A percentile compares a stretch with the other conserved stretches of the same genome.
Evolutionary conservation across 1,140 invertebrate species (phyloP).

Genomic region (Lordiphosa clarofinis): DNA sequence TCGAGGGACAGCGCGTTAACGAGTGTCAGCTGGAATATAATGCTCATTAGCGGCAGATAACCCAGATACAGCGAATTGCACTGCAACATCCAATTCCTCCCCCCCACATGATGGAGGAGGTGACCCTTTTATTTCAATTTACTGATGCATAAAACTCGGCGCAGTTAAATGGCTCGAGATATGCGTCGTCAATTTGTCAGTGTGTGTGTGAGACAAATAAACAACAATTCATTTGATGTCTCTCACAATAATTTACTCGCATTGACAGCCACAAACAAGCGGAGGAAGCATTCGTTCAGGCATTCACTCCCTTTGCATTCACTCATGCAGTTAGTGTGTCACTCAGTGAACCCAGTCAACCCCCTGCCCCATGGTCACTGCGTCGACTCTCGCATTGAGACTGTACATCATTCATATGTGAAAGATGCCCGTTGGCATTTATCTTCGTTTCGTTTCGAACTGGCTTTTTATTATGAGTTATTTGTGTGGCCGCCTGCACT

Average conservation of each 20-base stretch:
- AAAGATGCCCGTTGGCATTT: slow-evolving; percentile 45
- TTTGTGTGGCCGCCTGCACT: slow-evolving; percentile 31
- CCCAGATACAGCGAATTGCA: too few species aligned
- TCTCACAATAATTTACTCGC: slow-evolving; percentile 35
- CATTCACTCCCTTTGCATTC: slow-evolving; percentile 46
- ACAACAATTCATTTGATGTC: slow-evolving; percentile 69
- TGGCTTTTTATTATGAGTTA: slow-evolving; percentile 53
- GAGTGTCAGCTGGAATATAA: slow-evolving; percentile 30
- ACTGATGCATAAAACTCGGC: slow-evolving; percentile 55
- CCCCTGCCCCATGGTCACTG: slow-evolving; percentile 4
- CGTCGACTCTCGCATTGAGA: slow-evolving; percentile 21
- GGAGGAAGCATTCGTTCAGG: slow-evolving; percentile 24
- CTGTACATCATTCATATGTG: slow-evolving; percentile 59
- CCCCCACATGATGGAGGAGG: background rate
- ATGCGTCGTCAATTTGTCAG: slow-evolving; percentile 50
- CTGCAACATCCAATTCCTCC: too few species aligned
- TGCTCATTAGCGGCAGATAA: slow-evolving; percentile 3
- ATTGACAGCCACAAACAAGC: slow-evolving; percentile 9
- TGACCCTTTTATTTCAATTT: slow-evolving; percentile 63
- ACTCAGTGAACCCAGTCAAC: slow-evolving; percentile 27
- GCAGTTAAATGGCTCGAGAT: slow-evolving; percentile 57
- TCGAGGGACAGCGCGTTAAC: slow-evolving; percentile 16
- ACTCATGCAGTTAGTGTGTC: slow-evolving; percentile 68
- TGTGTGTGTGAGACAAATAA: slow-evolving; percentile 58
- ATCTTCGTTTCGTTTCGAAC: slow-evolving; percentile 56